phyloP scores from a whole-genome alignment of 2,888 invertebrate species.

The Germaria angustata region DNA sequence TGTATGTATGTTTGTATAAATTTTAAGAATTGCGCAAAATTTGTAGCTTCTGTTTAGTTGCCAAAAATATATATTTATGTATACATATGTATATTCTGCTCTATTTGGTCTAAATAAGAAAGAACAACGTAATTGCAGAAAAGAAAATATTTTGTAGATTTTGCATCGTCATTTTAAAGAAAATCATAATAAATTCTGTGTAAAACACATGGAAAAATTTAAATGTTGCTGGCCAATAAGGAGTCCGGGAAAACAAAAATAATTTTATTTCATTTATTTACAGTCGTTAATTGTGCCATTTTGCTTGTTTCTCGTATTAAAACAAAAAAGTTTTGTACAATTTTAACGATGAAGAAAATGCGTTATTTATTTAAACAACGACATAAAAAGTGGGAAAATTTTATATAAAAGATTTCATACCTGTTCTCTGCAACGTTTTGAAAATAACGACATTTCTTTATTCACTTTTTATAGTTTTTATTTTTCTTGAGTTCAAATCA shows the following conservation, averaged over 20 bases:
- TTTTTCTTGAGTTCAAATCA: background rate
- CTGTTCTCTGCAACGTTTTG: background rate
- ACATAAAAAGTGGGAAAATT: background rate
- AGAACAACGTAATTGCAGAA: conserved; percentile 45
- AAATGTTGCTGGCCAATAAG: background rate
- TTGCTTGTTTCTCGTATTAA: background rate
- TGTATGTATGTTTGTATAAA: too few species aligned
- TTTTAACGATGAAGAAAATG: conserved; percentile 26
- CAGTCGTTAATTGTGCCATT: background rate
- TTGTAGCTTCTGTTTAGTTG: conserved; percentile 54
- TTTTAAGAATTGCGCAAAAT: conserved; percentile 60
- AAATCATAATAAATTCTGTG: conserved; percentile 2
- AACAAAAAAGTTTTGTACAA: conserved; percentile 1
- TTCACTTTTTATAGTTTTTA: background rate
- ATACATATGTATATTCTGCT: conserved; percentile 25
- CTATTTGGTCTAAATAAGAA: conserved; percentile 61
- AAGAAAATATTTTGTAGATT: conserved; percentile 13
- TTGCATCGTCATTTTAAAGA: conserved; percentile 39
- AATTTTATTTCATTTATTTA: conserved; percentile 16
- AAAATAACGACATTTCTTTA: background rate
- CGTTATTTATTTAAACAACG: conserved; percentile 20
- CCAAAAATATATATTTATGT: too few species aligned
- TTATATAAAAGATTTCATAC: conserved; percentile 8
- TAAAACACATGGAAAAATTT: conserved; percentile 8
- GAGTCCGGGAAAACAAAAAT: background rate